Evolutionary conservation across 2,888 invertebrate species (phyloP).

Genomic region (Dichetophora obliterata): DNA sequence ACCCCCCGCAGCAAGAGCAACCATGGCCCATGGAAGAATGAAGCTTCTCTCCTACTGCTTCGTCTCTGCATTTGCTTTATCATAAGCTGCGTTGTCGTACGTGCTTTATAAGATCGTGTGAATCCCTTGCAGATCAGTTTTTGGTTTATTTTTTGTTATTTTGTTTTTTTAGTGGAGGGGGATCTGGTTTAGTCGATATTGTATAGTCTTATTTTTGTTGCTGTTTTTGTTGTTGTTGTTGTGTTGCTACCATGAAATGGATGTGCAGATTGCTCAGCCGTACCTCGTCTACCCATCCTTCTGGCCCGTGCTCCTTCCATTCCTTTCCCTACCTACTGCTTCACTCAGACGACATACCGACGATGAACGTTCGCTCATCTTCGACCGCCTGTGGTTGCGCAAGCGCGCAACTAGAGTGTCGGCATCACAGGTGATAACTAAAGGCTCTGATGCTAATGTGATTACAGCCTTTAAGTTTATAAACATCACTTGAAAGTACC

Average conservation of each 20-base stretch:
- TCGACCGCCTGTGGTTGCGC: conserved; percentile 34
- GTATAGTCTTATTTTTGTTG: not conserved
- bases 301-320: too few relatives aligned
- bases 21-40: too few relatives aligned
- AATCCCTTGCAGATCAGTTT: conserved; percentile 14
- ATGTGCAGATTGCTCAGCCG: not conserved
- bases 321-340: not conserved
- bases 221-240: not conserved
- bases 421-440: conserved; percentile 66
- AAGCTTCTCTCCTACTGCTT: not conserved
- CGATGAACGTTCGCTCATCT: not conserved
- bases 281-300: not conserved
- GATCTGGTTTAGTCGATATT: conserved; percentile 16
- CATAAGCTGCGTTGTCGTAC: conserved; percentile 20
- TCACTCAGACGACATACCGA: not conserved
- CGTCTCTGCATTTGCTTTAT: not conserved
- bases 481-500: conserved; percentile 61
- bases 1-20: conserved; percentile 14
- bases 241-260: not conserved
- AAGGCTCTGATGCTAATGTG: conserved; percentile 69
- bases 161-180: not conserved
- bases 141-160: not conserved
- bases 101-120: conserved; percentile 34
- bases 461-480: conserved; percentile 71
- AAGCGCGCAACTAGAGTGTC: conserved; percentile 47